Conservation (phyloP, 1,140 invertebrate species). For the Trichomalopsis sarcophagae region DNA sequence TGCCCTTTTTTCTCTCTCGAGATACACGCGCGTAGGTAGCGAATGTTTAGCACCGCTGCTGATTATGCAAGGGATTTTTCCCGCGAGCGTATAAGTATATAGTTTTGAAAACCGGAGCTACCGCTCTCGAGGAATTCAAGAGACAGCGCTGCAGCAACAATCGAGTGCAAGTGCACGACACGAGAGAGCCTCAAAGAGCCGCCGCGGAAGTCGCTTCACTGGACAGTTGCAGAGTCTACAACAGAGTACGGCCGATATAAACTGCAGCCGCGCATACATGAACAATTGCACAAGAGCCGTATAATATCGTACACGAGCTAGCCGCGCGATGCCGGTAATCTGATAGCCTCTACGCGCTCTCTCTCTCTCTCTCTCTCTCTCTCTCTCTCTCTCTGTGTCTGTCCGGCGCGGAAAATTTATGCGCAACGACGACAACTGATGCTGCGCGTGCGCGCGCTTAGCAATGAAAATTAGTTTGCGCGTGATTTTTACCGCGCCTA, state of each 20-base stretch:
- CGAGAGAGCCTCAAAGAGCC: background rate
- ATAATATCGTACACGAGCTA: background rate
- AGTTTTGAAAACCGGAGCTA: background rate
- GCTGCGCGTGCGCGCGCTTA: background rate
- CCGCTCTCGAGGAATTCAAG: background rate
- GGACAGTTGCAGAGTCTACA: too few species aligned
- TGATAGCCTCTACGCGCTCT: slow-evolving; percentile 39
- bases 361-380: too few species aligned
- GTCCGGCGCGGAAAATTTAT: slow-evolving; percentile 34
- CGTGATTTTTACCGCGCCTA: slow-evolving; percentile 38
- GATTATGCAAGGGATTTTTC: too few species aligned
- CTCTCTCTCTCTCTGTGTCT: background rate
- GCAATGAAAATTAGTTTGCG: slow-evolving; percentile 47
- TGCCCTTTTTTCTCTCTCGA: background rate
- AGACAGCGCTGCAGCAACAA: background rate
- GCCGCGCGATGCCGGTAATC: slow-evolving; percentile 25
- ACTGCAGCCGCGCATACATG: background rate
- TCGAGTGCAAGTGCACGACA: background rate
- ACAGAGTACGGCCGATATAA: background rate
- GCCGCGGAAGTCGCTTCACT: background rate
- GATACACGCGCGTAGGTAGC: too few species aligned
- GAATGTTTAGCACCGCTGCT: too few species aligned
- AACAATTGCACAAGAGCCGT: background rate
- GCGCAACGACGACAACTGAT: slow-evolving; percentile 7
- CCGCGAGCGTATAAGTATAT: too few species aligned